Conservation (phyloP, 1,140 invertebrate species). For the Sarcophaga bullata region DNA sequence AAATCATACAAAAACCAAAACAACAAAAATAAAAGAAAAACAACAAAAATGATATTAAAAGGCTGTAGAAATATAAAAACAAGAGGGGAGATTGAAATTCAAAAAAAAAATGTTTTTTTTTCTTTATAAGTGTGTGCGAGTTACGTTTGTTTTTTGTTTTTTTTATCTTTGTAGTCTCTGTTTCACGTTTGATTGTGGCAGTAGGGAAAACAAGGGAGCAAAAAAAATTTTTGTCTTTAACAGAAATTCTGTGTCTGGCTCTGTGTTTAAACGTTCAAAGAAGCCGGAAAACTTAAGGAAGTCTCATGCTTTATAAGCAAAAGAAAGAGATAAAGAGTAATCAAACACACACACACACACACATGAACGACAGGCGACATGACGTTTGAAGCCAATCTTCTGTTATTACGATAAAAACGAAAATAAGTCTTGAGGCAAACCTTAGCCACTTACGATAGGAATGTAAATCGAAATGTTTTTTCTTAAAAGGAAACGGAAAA, state of each 20-base stretch:
- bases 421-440: not conserved
- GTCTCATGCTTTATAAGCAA: not conserved
- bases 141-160: too few relatives aligned
- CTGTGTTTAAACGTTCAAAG: not conserved
- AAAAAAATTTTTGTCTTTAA: not conserved
- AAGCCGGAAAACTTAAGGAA: slow-evolving; percentile 16
- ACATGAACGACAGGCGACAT: slow-evolving; percentile 26
- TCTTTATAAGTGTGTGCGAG: too few relatives aligned
- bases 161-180: too few relatives aligned
- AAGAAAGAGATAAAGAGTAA: too few relatives aligned
- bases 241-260: not conserved
- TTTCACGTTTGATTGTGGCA: too few relatives aligned
- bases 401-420: too few relatives aligned
- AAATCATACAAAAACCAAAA: not conserved
- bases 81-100: not conserved
- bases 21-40: not conserved
- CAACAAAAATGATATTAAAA: not conserved
- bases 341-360: too few relatives aligned
- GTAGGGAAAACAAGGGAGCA: not conserved
- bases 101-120: not conserved
- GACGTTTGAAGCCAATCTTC: not conserved
- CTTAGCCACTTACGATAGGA: not conserved
- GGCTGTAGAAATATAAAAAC: not conserved
- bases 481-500: not conserved
- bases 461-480: too few relatives aligned